phyloP scores from a whole-genome alignment of 2,888 invertebrate genomes.

The Notocelia uddmanniana region DNA sequence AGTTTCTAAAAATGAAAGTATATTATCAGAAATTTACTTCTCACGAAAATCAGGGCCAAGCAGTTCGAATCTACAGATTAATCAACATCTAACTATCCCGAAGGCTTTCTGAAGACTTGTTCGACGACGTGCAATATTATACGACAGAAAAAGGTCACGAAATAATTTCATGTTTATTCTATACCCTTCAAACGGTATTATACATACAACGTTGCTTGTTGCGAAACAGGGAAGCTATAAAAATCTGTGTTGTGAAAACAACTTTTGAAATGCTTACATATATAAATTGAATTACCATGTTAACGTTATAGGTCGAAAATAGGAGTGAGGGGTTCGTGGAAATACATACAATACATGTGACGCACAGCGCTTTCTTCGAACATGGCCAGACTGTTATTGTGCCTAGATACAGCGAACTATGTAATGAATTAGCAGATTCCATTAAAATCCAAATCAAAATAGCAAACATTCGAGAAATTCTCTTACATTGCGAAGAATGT shows the following conservation, averaged over 20 bases:
- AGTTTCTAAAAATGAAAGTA: not conserved
- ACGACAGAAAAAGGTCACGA: slow-evolving; percentile 20
- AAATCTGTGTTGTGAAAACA: slow-evolving; percentile 7
- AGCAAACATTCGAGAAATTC: too few relatives aligned
- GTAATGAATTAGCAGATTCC: not conserved
- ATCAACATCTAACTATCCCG: slow-evolving; percentile 14
- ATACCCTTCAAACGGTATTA: slow-evolving; percentile 16
- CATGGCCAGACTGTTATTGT: not conserved
- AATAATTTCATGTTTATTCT: not conserved
- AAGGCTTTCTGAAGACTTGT: slow-evolving; percentile 2
- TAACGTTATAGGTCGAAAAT: not conserved
- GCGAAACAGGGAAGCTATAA: not conserved
- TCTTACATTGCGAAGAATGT: too few relatives aligned
- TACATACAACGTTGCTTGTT: not conserved
- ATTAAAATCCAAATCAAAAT: not conserved
- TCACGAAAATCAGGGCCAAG: not conserved
- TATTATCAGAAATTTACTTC: not conserved
- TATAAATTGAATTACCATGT: not conserved
- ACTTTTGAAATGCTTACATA: not conserved
- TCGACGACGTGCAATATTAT: slow-evolving; percentile 11
- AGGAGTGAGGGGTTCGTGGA: too few relatives aligned
- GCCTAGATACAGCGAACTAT: slow-evolving; percentile 4
- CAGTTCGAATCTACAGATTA: slow-evolving; percentile 4
- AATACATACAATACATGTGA: not conserved
- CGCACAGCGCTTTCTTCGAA: not conserved